These are phyloP conservation scores for Cydia amplana DNA, from an alignment of 1,140 invertebrate genomes.

Conservation along the genomic window DNA sequence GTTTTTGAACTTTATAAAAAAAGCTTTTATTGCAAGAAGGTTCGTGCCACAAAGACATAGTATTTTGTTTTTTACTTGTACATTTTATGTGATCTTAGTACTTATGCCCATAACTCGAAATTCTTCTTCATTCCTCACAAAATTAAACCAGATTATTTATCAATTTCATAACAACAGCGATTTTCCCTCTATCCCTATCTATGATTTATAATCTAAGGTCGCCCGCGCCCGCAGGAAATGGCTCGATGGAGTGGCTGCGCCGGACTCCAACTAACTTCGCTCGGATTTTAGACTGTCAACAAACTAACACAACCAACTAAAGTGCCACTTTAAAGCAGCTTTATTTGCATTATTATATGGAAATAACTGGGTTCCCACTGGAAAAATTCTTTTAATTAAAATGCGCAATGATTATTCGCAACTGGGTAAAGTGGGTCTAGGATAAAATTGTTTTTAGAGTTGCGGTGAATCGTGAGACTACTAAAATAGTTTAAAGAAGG, in stretches of 20 bases:
- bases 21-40: no score
- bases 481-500: background rate
- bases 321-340: conserved; percentile 21
- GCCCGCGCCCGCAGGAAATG: conserved; percentile 22
- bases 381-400: conserved; percentile 25
- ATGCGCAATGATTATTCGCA: conserved; percentile 19
- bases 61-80: no score
- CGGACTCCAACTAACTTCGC: conserved; percentile 3
- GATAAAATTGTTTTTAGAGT: conserved; percentile 14
- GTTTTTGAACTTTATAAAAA: no score
- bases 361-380: conserved; percentile 3
- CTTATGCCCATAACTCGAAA: no score
- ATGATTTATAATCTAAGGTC: conserved; percentile 17
- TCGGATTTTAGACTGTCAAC: conserved; percentile 30
- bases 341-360: conserved; percentile 30
- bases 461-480: background rate
- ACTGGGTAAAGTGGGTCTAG: conserved; percentile 19
- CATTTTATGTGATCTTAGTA: no score
- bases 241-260: conserved; percentile 21
- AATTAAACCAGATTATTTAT: conserved; percentile 23
- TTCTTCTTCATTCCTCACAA: background rate
- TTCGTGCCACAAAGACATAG: no score
- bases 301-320: conserved; percentile 20
- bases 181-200: conserved; percentile 19
- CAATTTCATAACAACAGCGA: background rate